phyloP scores from a whole-genome alignment of 1,140 invertebrate genomes.

The Tetragonula clypearis region DNA sequence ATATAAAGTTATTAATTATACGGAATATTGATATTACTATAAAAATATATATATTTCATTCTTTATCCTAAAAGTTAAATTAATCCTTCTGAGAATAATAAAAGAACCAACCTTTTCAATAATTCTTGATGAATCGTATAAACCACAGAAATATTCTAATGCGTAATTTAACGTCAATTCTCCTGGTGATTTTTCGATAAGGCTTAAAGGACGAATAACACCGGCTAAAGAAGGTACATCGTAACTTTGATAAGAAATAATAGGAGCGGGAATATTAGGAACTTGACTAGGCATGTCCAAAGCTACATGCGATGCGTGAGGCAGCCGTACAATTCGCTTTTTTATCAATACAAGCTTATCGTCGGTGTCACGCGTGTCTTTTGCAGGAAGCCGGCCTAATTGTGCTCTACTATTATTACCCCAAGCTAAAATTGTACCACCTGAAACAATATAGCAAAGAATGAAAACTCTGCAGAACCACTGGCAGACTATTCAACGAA shows the following conservation, averaged over 20 bases:
- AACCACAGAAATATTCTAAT: conserved; percentile 82
- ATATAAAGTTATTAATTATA: conserved; percentile 1
- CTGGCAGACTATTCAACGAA: background rate
- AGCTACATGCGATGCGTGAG: conserved; percentile 76
- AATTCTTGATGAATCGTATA: conserved; percentile 82
- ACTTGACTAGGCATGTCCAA: conserved; percentile 80
- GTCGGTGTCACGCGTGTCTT: conserved; percentile 68
- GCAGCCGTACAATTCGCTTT: conserved; percentile 81
- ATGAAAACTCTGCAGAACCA: background rate
- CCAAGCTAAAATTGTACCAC: conserved; percentile 78
- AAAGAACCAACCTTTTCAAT: conserved; percentile 73
- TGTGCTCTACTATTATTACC: conserved; percentile 78
- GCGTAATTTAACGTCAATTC: conserved; percentile 82
- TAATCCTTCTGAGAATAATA: background rate
- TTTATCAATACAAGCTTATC: conserved; percentile 76
- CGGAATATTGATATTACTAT: background rate
- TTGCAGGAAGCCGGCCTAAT: conserved; percentile 74
- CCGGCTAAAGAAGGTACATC: conserved; percentile 74
- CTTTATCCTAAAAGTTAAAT: background rate
- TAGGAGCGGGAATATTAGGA: conserved; percentile 77
- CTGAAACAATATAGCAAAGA: conserved; percentile 54
- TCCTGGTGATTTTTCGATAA: conserved; percentile 73
- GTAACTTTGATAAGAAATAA: conserved; percentile 78
- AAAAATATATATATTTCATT: background rate
- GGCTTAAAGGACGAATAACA: conserved; percentile 67